phyloP scores from a whole-genome alignment of 37 sponge, comb jelly and placozoan species.

The Axinella damicornis region DNA sequence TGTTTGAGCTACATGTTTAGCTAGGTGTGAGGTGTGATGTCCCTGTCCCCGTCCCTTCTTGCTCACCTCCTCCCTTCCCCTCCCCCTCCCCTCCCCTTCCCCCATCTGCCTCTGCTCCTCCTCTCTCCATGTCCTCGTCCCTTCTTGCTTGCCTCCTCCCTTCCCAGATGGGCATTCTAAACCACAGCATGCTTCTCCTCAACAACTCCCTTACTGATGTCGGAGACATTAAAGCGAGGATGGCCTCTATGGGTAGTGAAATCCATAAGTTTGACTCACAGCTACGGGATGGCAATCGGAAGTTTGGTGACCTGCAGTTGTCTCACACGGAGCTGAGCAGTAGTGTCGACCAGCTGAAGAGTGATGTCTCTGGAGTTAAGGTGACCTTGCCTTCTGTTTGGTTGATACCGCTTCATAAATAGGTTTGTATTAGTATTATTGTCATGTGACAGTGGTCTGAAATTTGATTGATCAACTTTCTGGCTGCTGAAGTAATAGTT shows the following conservation, averaged over 20 bases:
- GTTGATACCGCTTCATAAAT: too few relatives aligned
- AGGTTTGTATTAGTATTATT: too few relatives aligned
- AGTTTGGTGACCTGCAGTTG: conserved; percentile 17
- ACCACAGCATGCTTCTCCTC: background rate
- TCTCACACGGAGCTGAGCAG: conserved; percentile 59
- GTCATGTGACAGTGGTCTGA: too few relatives aligned
- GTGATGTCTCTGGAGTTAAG: background rate
- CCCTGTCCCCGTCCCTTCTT: too few relatives aligned
- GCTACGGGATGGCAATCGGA: background rate
- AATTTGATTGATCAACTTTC: too few relatives aligned
- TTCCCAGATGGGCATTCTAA: background rate
- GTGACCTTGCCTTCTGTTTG: background rate
- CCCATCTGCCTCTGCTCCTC: background rate
- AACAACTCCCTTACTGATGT: conserved; percentile 15
- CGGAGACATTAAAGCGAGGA: background rate
- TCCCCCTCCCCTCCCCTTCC: too few relatives aligned
- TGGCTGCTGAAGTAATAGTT: too few relatives aligned
- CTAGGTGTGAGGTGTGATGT: too few relatives aligned
- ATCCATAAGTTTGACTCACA: conserved; percentile 19
- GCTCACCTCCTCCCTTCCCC: too few relatives aligned
- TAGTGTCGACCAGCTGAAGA: background rate
- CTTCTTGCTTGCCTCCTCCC: background rate
- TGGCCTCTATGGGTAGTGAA: conserved; percentile 24
- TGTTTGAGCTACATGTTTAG: too few relatives aligned
- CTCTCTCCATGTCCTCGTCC: background rate